Evolutionary conservation across 1,140 invertebrate species (phyloP).

Genomic region (Tenebrio molitor): DNA sequence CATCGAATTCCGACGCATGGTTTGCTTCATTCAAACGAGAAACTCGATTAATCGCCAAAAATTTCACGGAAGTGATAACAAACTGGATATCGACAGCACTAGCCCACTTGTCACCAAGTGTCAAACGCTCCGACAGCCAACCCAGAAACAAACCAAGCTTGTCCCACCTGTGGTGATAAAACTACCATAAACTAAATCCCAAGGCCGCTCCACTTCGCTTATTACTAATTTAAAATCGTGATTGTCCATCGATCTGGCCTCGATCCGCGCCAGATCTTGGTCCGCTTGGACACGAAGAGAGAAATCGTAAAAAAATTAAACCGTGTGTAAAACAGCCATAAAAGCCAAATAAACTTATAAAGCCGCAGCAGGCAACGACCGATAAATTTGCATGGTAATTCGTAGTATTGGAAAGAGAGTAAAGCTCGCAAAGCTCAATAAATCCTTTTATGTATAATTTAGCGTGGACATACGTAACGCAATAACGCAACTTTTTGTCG

Average conservation of each 20-base stretch:
- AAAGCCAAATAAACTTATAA: constrained; percentile 8
- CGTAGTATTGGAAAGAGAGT: constrained; percentile 4
- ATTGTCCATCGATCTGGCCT: not conserved
- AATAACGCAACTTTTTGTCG: constrained; percentile 9
- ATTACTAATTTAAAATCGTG: constrained; percentile 3
- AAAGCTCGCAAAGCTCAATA: constrained; percentile 24
- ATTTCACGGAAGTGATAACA: constrained; percentile 1
- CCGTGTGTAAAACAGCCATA: not conserved
- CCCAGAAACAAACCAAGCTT: too few relatives aligned
- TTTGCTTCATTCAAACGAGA: too few relatives aligned
- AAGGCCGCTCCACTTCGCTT: not conserved
- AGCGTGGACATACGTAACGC: not conserved
- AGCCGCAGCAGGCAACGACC: not conserved
- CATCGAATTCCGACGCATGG: too few relatives aligned
- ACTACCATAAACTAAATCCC: not conserved
- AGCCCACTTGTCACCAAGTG: not conserved
- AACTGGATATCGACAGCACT: not conserved
- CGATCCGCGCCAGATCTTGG: too few relatives aligned
- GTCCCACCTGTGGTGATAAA: constrained; percentile 8
- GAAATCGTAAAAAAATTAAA: constrained; percentile 4
- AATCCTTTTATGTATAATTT: constrained; percentile 18
- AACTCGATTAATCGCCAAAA: constrained; percentile 5
- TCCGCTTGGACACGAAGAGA: too few relatives aligned
- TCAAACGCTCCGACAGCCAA: too few relatives aligned
- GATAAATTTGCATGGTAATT: constrained; percentile 32